phyloP scores from a whole-genome alignment of 1,140 invertebrate genomes.

The Lethrus apterus region DNA sequence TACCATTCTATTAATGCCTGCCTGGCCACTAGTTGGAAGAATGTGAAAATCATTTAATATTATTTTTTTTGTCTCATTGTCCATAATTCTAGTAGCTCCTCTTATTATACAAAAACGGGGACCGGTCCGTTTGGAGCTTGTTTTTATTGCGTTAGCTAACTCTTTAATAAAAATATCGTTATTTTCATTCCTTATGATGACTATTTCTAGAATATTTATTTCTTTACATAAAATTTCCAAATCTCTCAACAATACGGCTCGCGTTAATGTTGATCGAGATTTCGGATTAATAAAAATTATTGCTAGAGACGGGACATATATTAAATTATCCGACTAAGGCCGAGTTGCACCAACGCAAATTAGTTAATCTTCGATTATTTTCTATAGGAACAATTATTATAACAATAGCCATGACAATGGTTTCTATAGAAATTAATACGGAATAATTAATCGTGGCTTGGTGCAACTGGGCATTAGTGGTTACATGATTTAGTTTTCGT shows the following conservation, averaged over 20 bases:
- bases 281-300: background rate
- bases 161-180: background rate
- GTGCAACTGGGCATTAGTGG: background rate
- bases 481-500: background rate
- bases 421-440: too few relatives aligned
- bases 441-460: background rate
- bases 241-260: background rate
- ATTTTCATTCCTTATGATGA: background rate
- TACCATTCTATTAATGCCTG: constrained; percentile 21
- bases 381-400: too few relatives aligned
- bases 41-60: constrained; percentile 24
- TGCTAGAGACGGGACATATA: background rate
- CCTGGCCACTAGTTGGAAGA: constrained; percentile 20
- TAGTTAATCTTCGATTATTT: too few relatives aligned
- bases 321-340: too few relatives aligned
- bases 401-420: too few relatives aligned
- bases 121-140: background rate
- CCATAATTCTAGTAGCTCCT: background rate
- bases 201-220: background rate
- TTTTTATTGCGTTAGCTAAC: background rate
- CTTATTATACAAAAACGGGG: background rate
- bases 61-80: constrained; percentile 11
- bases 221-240: background rate
- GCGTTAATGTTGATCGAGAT: constrained; percentile 37
- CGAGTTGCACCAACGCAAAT: too few relatives aligned